Percentiles rank a stretch among this genome's conserved stretches.
Evolutionary conservation across 2,888 invertebrate genomes (phyloP).

Genomic region (Andrena praecox): DNA sequence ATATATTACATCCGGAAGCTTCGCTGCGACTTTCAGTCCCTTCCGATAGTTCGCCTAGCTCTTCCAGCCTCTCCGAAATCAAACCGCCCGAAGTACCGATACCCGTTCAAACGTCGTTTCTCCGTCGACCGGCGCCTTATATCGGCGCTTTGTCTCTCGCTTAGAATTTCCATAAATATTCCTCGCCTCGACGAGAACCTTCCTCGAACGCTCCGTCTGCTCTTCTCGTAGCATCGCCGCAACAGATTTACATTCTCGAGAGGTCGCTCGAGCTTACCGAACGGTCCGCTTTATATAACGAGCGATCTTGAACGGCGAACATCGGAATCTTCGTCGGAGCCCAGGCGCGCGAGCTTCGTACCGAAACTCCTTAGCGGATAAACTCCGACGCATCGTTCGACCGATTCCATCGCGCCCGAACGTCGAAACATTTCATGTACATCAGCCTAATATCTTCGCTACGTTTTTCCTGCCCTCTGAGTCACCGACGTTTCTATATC

Average conservation of each 20-base stretch:
- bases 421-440: background rate
- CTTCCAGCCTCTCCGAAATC: too few species aligned
- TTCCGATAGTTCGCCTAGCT: background rate
- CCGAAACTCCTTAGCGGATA: too few species aligned
- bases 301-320: background rate
- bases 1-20: background rate
- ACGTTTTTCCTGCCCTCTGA: constrained; percentile 36
- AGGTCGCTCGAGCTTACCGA: background rate
- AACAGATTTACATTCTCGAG: background rate
- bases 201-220: background rate
- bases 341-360: too few species aligned
- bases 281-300: too few species aligned
- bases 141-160: background rate
- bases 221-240: background rate
- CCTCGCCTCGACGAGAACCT: background rate
- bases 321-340: background rate
- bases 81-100: background rate
- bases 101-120: background rate
- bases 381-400: too few species aligned
- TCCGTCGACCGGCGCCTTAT: background rate
- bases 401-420: too few species aligned
- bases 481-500: constrained; percentile 52
- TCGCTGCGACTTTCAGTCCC: background rate
- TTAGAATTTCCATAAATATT: background rate
- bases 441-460: constrained; percentile 5